Conservation (phyloP, 2,113 vertebrate species). For the Poecile atricapillus region DNA sequence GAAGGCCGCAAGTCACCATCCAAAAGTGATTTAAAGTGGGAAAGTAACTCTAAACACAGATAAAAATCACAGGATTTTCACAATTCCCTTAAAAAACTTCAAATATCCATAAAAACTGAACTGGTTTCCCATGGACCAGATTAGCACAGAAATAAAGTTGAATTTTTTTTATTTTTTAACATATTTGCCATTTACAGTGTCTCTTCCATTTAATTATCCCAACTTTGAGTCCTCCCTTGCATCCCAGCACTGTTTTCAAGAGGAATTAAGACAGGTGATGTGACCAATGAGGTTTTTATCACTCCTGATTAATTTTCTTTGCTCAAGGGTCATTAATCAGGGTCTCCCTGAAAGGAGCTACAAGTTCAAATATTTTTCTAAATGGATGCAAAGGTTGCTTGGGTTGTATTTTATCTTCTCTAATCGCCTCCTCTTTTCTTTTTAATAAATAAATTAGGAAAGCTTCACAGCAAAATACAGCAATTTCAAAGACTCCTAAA, state of each 20-base stretch:
- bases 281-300: neutral
- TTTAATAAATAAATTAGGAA: neutral
- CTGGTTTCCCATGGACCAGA: neutral
- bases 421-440: neutral
- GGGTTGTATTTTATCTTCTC: neutral
- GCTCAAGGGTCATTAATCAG: neutral
- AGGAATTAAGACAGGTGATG: neutral
- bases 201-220: neutral
- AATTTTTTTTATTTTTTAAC: neutral
- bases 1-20: neutral
- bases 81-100: neutral
- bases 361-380: neutral
- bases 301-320: neutral
- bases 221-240: neutral
- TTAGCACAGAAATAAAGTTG: neutral
- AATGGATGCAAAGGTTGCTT: neutral
- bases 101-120: neutral
- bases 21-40: neutral
- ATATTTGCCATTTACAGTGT: neutral
- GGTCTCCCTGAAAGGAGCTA: neutral
- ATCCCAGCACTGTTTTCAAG: neutral
- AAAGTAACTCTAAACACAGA: neutral
- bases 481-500: neutral
- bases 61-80: neutral
- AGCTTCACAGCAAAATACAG: neutral